Evolutionary conservation across 2,797 vertebrate genomes (phyloP).

Genomic region (Taenioides sp.): DNA sequence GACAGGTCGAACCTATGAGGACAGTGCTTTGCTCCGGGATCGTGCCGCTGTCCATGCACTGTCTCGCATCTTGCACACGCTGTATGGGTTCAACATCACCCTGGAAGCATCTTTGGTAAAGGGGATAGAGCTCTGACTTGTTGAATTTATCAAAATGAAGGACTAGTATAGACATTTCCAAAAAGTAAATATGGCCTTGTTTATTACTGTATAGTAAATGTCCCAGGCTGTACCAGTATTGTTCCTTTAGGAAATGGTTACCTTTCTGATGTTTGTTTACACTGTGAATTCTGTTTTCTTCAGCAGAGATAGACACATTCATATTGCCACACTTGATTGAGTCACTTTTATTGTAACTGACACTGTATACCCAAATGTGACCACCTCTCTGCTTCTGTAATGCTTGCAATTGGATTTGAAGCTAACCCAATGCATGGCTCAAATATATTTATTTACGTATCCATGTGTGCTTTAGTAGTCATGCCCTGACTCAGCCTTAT

Average conservation of each 20-base stretch:
- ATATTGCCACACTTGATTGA: slow-evolving; percentile 44
- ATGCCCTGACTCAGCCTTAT: slow-evolving; percentile 55
- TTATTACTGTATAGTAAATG: slow-evolving; percentile 57
- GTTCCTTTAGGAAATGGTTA: slow-evolving; percentile 58
- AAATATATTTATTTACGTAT: slow-evolving; percentile 56
- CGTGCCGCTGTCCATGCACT: slow-evolving; percentile 85
- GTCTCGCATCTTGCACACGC: slow-evolving; percentile 86
- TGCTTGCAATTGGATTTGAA: slow-evolving; percentile 66
- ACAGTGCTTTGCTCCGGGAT: slow-evolving; percentile 89
- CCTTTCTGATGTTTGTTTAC: slow-evolving; percentile 68
- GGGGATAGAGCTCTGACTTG: slow-evolving; percentile 90
- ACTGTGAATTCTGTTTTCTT: slow-evolving; percentile 68
- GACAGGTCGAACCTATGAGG: slow-evolving; percentile 89
- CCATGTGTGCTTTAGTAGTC: slow-evolving; percentile 58
- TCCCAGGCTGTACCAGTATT: slow-evolving; percentile 38
- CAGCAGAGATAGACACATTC: slow-evolving; percentile 39
- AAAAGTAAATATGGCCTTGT: slow-evolving; percentile 59
- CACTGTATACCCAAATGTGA: slow-evolving; percentile 32
- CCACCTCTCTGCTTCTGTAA: slow-evolving; percentile 52
- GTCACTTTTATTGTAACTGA: slow-evolving; percentile 40
- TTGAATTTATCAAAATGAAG: neutral
- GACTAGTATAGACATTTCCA: neutral
- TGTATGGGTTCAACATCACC: slow-evolving; percentile 91
- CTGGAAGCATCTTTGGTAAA: slow-evolving; percentile 93
- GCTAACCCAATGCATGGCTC: slow-evolving; percentile 71